Evolutionary conservation across 2,888 invertebrate genomes (phyloP), one percentile per base, ranked within the genome.

Genomic region (Harmothoe impar): DNA sequence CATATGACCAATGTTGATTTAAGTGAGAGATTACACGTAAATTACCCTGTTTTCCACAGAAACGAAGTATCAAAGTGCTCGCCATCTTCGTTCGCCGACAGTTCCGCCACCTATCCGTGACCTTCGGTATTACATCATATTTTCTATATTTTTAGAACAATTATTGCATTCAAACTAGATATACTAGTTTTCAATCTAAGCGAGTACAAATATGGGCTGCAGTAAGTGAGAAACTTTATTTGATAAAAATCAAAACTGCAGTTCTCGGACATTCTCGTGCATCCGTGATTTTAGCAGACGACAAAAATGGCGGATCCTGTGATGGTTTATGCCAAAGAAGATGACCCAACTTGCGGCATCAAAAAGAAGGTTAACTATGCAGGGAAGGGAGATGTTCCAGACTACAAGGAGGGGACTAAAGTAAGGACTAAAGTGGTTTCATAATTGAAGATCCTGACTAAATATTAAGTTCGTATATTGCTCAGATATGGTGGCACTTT

Each of bases 361-460:
- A 52, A 92, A 54, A 93, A 93, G 78, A 88, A 89, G 51, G 89
- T 93, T 52, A 86, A 92, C 17, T 89, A 91, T 89, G 91, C 92
- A 52, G 93, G 93, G 25, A 91, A 91, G 77, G 91, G 89, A 31
- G 91, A 91, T n/a, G 25, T 92, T 25, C 91, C 92, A 1, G 31
- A 54, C n/a, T 93, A 89, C 89, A 31, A 84, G 12, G 91, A 93
- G 72, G 92, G 92, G 33, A 92, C 93, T 25, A 93, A 93, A 92
- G 93, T 93, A 84, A 17, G 33, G n/a, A 43, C 62, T 3, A 62
- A 20, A 12, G 5, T 62, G 62, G 15, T 62, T 1, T n/a, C n/a
- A 20, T 5, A n/a, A 62, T 62, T 20, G 3, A 62, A 62, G 62
- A 62, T 43, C 43, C 43, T 7, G 43, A 43, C 5, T 10, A 43